A percentile compares a stretch with the other conserved stretches of the same genome.
phyloP scores from a whole-genome alignment of 2,113 vertebrate genomes.

The Dryoscopus gambensis region DNA sequence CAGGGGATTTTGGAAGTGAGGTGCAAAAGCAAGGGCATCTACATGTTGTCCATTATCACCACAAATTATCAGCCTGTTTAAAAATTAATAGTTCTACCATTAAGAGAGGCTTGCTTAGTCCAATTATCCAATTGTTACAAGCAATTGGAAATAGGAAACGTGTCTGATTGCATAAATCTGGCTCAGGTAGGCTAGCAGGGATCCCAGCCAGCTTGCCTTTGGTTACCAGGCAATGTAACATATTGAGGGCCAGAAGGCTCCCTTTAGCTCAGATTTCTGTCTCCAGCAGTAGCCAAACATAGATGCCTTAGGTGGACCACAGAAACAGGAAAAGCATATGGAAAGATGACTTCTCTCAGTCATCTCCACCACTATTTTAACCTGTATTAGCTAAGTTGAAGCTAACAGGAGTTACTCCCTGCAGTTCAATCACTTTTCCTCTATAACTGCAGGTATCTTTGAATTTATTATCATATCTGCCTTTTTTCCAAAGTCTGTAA shows the following conservation, averaged over 20 bases:
- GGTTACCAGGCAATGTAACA: background rate
- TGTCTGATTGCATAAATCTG: background rate
- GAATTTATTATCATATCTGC: background rate
- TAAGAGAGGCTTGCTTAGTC: background rate
- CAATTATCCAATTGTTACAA: background rate
- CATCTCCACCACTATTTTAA: background rate
- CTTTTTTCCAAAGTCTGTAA: background rate
- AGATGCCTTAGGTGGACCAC: background rate
- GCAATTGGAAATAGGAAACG: background rate
- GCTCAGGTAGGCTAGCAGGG: background rate
- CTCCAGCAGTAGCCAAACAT: background rate
- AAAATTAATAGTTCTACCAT: background rate
- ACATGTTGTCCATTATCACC: background rate
- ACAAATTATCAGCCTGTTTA: background rate
- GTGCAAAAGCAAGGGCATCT: background rate
- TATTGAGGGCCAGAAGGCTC: background rate
- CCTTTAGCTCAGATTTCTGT: background rate
- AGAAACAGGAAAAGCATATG: background rate
- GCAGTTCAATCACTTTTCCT: background rate
- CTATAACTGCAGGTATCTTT: background rate
- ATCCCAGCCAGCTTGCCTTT: background rate
- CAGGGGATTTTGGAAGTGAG: background rate
- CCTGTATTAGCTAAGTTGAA: background rate
- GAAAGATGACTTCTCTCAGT: background rate
- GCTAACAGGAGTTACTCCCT: background rate